phyloP scores from a whole-genome alignment of 2,797 vertebrate genomes.

The Ispidina picta region DNA sequence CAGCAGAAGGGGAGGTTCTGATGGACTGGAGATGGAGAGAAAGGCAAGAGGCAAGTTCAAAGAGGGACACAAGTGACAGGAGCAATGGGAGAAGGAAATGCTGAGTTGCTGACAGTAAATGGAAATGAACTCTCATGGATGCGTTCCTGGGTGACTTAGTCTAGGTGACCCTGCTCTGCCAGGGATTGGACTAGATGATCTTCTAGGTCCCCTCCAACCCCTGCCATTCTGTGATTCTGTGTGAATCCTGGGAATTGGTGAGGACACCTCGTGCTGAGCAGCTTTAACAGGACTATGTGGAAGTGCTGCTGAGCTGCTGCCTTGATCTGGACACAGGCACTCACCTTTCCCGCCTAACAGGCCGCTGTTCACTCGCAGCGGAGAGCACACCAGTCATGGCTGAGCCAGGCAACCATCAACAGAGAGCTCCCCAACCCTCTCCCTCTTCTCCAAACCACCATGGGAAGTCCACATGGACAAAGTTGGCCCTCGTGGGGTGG shows the following conservation, averaged over 20 bases:
- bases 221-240: too few species aligned
- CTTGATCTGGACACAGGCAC: accelerated
- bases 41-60: accelerated
- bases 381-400: background rate
- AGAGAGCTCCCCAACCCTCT: background rate
- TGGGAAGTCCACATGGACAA: background rate
- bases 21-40: background rate
- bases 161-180: too few species aligned
- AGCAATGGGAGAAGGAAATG: background rate
- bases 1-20: background rate
- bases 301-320: background rate
- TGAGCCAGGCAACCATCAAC: background rate
- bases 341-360: background rate
- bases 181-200: too few species aligned
- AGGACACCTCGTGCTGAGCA: background rate
- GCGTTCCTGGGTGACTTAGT: too few species aligned
- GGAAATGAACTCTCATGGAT: background rate
- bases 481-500: accelerated
- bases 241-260: background rate
- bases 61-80: background rate
- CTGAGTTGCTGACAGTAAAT: background rate
- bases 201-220: too few species aligned
- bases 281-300: background rate
- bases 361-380: accelerated
- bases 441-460: background rate